Evolutionary conservation across 2,797 vertebrate species (phyloP).

Genomic region (Salarias fasciatus): DNA sequence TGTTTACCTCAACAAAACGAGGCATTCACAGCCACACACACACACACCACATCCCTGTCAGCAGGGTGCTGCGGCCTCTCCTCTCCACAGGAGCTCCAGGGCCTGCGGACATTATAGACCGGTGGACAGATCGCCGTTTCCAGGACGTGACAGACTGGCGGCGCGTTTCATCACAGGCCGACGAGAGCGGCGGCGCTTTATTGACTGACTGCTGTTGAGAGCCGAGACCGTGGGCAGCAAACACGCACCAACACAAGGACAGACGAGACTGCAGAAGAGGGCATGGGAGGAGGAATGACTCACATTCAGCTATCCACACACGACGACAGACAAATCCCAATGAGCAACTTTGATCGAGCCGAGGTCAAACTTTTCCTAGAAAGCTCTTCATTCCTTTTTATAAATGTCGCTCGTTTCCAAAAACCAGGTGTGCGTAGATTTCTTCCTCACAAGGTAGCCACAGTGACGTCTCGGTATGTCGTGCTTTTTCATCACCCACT

Average conservation of each 20-base stretch:
- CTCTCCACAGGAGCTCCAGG: conserved; percentile 1
- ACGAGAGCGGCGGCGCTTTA: conserved; percentile 38
- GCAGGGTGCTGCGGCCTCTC: conserved; percentile 22
- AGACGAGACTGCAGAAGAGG: conserved; percentile 24
- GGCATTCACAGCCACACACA: conserved; percentile 3
- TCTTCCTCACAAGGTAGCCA: conserved; percentile 20
- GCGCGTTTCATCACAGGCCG: conserved; percentile 42
- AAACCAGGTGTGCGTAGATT: conserved; percentile 7
- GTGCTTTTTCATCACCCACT: conserved; percentile 41
- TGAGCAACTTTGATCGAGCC: conserved; percentile 37
- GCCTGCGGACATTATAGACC: conserved; percentile 48
- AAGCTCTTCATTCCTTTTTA: conserved; percentile 25
- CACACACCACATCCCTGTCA: conserved; percentile 14
- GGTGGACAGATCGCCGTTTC: conserved; percentile 44
- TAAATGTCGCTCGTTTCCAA: conserved; percentile 36
- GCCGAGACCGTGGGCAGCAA: conserved; percentile 30
- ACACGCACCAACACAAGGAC: conserved; percentile 32
- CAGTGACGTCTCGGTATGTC: conserved; percentile 22
- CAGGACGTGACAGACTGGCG: conserved; percentile 28
- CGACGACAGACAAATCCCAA: conserved; percentile 27
- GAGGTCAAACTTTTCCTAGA: conserved; percentile 51
- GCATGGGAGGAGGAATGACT: conserved; percentile 42
- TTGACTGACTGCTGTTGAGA: conserved; percentile 39
- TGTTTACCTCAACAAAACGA: conserved; percentile 44
- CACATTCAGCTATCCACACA: conserved; percentile 35